Evolutionary conservation across 64 coral and sea anemone species (phyloP).

Genomic region (Montipora foliosa): DNA sequence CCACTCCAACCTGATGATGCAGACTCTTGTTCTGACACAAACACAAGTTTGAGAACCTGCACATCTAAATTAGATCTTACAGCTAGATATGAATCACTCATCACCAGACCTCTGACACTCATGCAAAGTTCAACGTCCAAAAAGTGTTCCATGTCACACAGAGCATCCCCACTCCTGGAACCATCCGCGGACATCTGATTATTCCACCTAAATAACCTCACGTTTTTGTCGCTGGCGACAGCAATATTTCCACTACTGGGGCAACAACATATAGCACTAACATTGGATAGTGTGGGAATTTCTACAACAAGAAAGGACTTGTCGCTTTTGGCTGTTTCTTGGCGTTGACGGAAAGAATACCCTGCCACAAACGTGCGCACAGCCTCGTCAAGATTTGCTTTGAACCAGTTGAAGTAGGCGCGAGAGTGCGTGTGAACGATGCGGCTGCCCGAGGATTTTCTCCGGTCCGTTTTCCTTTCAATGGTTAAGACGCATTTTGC

Average conservation of each 20-base stretch:
- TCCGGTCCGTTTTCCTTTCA: slow-evolving; percentile 61
- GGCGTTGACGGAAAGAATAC: slow-evolving; percentile 65
- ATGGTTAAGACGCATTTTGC: slow-evolving; percentile 82
- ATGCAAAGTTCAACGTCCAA: slow-evolving; percentile 81
- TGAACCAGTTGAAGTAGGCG: slow-evolving; percentile 93
- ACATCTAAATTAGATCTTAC: slow-evolving; percentile 84
- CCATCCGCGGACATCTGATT: background rate
- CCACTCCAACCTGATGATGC: background rate
- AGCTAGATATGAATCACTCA: slow-evolving; percentile 78
- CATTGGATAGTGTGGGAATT: slow-evolving; percentile 60
- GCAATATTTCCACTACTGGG: slow-evolving; percentile 85
- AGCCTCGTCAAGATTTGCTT: slow-evolving; percentile 33
- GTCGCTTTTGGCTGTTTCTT: slow-evolving; percentile 35
- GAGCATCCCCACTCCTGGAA: background rate
- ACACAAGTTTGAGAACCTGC: slow-evolving; percentile 80
- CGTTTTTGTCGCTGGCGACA: slow-evolving; percentile 64
- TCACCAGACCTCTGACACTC: slow-evolving; percentile 55
- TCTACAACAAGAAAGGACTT: slow-evolving; percentile 82
- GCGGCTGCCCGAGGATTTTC: background rate
- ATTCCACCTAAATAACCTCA: slow-evolving; percentile 73
- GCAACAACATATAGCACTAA: slow-evolving; percentile 70
- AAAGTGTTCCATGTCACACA: slow-evolving; percentile 82
- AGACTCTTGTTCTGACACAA: slow-evolving; percentile 29
- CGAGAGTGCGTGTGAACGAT: slow-evolving; percentile 46
- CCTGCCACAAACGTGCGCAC: slow-evolving; percentile 80